phyloP scores from a whole-genome alignment of 2,113 vertebrate species.

The rat (Rattus norvegicus) region DNA sequence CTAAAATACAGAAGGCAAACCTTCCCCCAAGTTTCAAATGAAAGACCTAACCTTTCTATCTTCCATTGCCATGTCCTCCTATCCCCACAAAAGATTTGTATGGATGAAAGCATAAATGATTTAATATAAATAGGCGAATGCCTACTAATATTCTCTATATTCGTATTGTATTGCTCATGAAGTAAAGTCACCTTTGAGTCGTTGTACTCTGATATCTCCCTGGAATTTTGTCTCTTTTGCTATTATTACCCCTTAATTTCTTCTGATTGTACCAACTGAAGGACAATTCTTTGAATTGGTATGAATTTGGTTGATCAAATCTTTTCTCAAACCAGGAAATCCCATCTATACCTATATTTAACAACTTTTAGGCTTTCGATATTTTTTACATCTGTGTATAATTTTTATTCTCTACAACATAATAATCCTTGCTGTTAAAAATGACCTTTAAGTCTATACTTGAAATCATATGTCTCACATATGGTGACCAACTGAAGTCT shows the following conservation, averaged over 20 bases:
- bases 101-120: background rate
- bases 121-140: background rate
- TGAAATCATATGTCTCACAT: background rate
- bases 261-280: background rate
- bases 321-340: background rate
- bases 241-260: background rate
- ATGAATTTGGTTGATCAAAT: background rate
- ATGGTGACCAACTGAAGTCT: background rate
- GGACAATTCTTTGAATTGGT: background rate
- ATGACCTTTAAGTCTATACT: background rate
- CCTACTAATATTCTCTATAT: constrained; percentile 13
- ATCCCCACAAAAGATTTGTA: background rate
- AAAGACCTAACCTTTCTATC: background rate
- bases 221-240: background rate
- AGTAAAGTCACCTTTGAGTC: background rate
- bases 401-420: background rate
- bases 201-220: background rate
- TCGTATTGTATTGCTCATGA: background rate
- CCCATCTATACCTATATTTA: background rate
- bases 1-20: background rate
- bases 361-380: background rate
- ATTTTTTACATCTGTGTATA: background rate
- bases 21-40: background rate
- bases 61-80: background rate
- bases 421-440: background rate